Evolutionary conservation across 2,888 invertebrate species (phyloP), one percentile per base, ranked within the genome.

Genomic region (Achlya flavicornis): DNA sequence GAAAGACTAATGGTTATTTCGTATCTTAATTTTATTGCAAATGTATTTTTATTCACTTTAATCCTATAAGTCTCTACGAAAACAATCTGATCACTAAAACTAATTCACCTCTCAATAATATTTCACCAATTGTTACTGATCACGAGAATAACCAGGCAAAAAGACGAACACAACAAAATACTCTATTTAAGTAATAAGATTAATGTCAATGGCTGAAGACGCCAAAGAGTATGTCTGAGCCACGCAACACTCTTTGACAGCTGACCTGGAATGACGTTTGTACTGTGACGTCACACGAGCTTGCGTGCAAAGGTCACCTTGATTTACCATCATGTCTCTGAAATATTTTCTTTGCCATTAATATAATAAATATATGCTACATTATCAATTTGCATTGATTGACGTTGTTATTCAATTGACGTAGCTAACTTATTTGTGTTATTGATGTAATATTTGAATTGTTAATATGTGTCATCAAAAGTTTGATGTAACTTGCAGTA

Each of bases 201-300:
- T 16, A 60, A 59, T 63, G 66, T 61, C 64, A 33, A 53, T 53
- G 19, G 53, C 4, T 53, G 53, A 10, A 53, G 53, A 53, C 53
- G 53, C 53, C 53, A 53, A 53, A 19, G 53, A 53, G 53, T 53
- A 53, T 53, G 53, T 53, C 53, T 53, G 53, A 53, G 10, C 16
- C 53, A 58, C 61, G 32, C 16, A 19, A 53, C 53, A 53, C 53
- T 48, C 69, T 67, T 69, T 70, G 69, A 70, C 64, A 65, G 63
- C 26, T 64, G 69, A 70, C 63, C 63, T 48, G 66, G 67, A 70
- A 70, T 67, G 69, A 67, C 64, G 35, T 11, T 41, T 41, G 62
- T 46, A 26, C 11, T 38, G 61, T 63, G 48, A 48, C 53, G 53
- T 19, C 53, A 53, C 19, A 16, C 19, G 53, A n/a, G 53, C 19